Conservation (phyloP, 2,888 invertebrate species). For the Phania funesta region DNA sequence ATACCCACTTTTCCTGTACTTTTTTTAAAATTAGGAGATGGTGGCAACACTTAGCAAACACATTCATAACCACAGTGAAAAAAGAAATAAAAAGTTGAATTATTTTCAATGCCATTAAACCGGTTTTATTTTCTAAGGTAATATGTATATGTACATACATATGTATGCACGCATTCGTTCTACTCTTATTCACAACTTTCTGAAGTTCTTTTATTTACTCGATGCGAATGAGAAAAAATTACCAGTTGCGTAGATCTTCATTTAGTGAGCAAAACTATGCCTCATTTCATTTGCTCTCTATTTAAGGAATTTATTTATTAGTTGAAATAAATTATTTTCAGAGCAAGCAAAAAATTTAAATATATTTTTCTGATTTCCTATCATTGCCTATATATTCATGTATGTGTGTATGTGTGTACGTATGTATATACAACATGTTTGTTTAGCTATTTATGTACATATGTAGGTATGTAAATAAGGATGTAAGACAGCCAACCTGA, state of each 20-base stretch:
- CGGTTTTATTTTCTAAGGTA: constrained; percentile 25
- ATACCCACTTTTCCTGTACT: no score
- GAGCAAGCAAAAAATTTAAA: background rate
- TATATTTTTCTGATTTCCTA: background rate
- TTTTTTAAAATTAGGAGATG: no score
- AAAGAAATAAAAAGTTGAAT: background rate
- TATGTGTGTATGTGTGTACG: no score
- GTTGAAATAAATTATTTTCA: background rate
- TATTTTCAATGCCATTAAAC: constrained; percentile 54
- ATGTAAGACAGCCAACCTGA: no score
- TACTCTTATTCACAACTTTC: constrained; percentile 2
- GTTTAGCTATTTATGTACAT: no score
- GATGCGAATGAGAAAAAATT: constrained; percentile 20
- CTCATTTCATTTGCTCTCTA: background rate
- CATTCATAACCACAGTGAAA: background rate
- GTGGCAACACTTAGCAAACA: background rate
- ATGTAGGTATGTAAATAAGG: no score
- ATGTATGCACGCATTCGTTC: background rate
- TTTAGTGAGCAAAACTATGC: background rate
- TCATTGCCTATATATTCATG: background rate
- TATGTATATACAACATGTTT: no score
- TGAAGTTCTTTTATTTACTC: constrained; percentile 30
- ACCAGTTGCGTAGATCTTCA: constrained; percentile 7
- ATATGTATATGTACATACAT: no score
- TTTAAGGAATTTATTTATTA: background rate